Conservation (phyloP, 2,797 vertebrate genomes). For the Sphenodon punctatus region DNA sequence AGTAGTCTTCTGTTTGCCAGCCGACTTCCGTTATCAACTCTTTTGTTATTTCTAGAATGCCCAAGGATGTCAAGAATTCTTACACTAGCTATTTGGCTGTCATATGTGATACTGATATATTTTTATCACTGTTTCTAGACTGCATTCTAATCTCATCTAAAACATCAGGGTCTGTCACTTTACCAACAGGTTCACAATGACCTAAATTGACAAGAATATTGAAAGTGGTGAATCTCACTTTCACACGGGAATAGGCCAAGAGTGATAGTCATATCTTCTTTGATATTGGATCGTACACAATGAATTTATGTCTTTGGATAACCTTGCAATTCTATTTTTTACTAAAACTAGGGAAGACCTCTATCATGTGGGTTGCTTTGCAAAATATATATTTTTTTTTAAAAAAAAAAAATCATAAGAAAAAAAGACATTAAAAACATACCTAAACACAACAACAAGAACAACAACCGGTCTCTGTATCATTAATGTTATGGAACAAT, state of each 20-base stretch:
- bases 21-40: background rate
- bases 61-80: background rate
- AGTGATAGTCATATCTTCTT: background rate
- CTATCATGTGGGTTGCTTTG: background rate
- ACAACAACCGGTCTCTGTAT: too few relatives aligned
- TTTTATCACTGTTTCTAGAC: background rate
- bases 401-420: too few relatives aligned
- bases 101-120: background rate
- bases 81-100: background rate
- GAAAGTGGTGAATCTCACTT: background rate
- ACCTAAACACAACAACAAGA: too few relatives aligned
- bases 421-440: too few relatives aligned
- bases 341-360: background rate
- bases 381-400: too few relatives aligned
- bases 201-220: background rate
- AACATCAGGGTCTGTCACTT: background rate
- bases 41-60: rapidly evolving
- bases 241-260: background rate
- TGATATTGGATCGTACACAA: background rate
- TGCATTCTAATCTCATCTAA: background rate
- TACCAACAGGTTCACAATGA: background rate
- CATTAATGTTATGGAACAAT: too few relatives aligned
- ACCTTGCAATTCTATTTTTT: background rate
- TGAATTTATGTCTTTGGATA: background rate
- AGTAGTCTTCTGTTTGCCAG: background rate